Percentiles rank a stretch among this genome's conserved stretches.
Conservation (phyloP, 2,888 invertebrate genomes). For the Melangyna quadrimaculata region DNA sequence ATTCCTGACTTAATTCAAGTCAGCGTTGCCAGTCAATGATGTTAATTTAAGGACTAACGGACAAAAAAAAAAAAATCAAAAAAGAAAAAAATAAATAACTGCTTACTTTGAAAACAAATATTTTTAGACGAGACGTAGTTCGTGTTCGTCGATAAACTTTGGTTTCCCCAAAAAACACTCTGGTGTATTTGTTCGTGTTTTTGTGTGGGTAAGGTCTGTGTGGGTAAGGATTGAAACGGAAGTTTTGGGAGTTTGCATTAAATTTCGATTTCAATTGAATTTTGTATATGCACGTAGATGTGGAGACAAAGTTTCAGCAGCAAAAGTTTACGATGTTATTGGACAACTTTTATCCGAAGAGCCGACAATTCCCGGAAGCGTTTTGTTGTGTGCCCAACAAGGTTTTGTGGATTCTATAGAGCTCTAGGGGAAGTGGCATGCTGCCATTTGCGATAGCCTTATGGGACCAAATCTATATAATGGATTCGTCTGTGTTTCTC, state of each 20-base stretch:
- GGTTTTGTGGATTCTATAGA: neutral
- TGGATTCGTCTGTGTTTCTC: neutral
- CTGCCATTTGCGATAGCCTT: conserved; percentile 6
- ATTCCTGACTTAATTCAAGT: conserved; percentile 28
- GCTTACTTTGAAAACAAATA: conserved; percentile 47
- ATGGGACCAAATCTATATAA: neutral
- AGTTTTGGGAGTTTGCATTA: conserved; percentile 55
- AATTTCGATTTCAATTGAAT: conserved; percentile 64
- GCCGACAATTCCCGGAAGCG: conserved; percentile 19
- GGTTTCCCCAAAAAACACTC: neutral
- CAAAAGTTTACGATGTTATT: conserved; percentile 60
- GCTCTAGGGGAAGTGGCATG: conserved; percentile 7
- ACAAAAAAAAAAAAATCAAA: neutral
- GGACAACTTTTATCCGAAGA: conserved; percentile 53
- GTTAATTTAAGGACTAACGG: conserved; percentile 42
- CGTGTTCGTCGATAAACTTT: conserved; percentile 17
- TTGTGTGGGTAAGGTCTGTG: neutral
- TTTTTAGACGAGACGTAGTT: neutral
- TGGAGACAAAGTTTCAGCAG: conserved; percentile 57
- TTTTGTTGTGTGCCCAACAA: conserved; percentile 7
- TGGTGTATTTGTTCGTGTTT: neutral
- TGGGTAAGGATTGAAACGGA: neutral
- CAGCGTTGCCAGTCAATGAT: conserved; percentile 26
- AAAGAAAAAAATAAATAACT: conserved; percentile 9
- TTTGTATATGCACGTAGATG: no score